phyloP scores from a whole-genome alignment of 2,797 vertebrate species.

The Amblyopsis hoosieri region DNA sequence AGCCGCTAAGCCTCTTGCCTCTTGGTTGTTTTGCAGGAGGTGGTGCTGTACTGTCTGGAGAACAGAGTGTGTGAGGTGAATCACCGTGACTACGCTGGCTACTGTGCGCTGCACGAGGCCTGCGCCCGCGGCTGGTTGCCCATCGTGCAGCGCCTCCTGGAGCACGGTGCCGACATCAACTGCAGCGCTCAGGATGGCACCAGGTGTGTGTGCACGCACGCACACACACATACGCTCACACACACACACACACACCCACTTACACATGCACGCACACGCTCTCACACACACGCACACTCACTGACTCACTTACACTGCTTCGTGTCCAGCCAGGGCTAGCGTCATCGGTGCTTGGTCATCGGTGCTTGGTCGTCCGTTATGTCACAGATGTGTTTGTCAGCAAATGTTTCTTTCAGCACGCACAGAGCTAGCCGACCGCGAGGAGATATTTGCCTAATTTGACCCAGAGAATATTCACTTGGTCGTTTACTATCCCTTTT shows the following conservation, averaged over 20 bases:
- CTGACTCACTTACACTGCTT: neutral
- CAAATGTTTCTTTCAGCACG: neutral
- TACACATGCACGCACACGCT: too few relatives aligned
- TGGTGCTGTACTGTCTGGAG: constrained; percentile 96
- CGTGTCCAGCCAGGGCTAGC: too few relatives aligned
- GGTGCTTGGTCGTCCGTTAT: too few relatives aligned
- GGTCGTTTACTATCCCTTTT: too few relatives aligned
- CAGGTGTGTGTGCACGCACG: constrained; percentile 73
- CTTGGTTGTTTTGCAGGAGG: constrained; percentile 65
- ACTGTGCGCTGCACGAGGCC: constrained; percentile 97
- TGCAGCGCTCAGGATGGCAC: constrained; percentile 96
- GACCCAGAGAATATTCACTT: too few relatives aligned
- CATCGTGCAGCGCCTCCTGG: constrained; percentile 95
- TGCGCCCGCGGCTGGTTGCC: constrained; percentile 94
- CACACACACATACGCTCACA: neutral
- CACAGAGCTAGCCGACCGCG: neutral
- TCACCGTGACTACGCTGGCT: constrained; percentile 96
- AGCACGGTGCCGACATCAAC: constrained; percentile 97
- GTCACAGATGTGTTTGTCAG: too few relatives aligned
- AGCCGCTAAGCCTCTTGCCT: neutral
- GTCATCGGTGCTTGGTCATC: too few relatives aligned
- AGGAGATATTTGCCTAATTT: too few relatives aligned
- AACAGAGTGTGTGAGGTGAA: constrained; percentile 97
- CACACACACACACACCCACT: neutral
- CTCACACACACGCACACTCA: neutral